These are phyloP conservation scores for Sinodicranocentrus sp. DNA, from an alignment of 2,888 invertebrate species.

Conservation along the genomic window DNA sequence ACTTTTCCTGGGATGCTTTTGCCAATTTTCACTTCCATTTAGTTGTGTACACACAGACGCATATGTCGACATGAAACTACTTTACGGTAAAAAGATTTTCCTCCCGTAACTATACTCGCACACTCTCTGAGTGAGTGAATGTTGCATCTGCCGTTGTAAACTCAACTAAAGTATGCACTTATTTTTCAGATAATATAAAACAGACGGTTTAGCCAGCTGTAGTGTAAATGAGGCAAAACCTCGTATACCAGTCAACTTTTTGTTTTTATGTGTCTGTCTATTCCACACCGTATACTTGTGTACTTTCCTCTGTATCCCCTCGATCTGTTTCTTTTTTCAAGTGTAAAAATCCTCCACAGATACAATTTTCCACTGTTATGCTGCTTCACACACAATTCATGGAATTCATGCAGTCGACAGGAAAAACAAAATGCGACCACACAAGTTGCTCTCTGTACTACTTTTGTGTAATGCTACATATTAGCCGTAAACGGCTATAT, in stretches of 20 bases:
- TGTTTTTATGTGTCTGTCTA: constrained; percentile 39
- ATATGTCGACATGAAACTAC: not conserved
- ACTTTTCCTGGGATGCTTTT: not conserved
- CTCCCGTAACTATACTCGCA: not conserved
- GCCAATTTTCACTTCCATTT: constrained; percentile 28
- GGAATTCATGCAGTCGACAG: no score
- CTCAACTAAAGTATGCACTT: constrained; percentile 11
- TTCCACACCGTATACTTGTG: no score
- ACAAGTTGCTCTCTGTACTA: not conserved
- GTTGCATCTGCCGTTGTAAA: constrained; percentile 1
- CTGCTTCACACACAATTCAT: no score
- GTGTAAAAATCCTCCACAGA: no score
- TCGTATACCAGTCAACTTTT: constrained; percentile 9
- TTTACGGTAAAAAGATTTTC: constrained; percentile 2
- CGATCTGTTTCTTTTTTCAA: no score
- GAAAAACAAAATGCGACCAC: not conserved
- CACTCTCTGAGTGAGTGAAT: constrained; percentile 8
- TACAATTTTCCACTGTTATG: no score
- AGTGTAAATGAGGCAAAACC: constrained; percentile 39
- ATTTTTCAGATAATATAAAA: constrained; percentile 17
- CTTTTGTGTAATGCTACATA: no score
- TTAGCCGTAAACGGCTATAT: not conserved
- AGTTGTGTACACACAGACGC: constrained; percentile 4
- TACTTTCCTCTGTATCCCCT: no score
- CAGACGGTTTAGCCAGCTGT: constrained; percentile 9